Evolutionary conservation across 2,888 invertebrate genomes (phyloP).

Genomic region (Papilio gigon): DNA sequence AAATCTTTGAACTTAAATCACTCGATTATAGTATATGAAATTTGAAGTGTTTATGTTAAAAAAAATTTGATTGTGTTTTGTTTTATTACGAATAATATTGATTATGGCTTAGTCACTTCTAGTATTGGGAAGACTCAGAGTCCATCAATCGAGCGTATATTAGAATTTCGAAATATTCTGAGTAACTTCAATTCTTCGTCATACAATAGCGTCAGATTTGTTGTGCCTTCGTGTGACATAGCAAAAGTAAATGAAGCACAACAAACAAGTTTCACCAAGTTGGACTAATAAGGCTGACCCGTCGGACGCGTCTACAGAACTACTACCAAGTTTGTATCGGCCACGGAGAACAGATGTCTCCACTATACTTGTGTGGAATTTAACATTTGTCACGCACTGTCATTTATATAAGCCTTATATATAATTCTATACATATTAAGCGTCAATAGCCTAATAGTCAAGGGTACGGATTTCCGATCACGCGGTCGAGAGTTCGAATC

Average conservation of each 20-base stretch:
- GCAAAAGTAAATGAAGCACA: conserved; percentile 39
- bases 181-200: background rate
- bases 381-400: background rate
- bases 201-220: conserved; percentile 6
- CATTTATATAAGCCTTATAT: background rate
- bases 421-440: too few relatives aligned
- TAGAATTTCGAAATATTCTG: background rate
- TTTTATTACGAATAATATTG: too few relatives aligned
- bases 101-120: too few relatives aligned
- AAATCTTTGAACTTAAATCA: background rate
- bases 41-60: too few relatives aligned
- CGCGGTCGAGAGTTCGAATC: too few relatives aligned
- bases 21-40: too few relatives aligned
- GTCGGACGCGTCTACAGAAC: conserved; percentile 34
- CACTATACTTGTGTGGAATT: background rate
- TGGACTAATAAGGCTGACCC: conserved; percentile 37
- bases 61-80: too few relatives aligned
- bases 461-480: too few relatives aligned
- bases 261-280: conserved; percentile 25
- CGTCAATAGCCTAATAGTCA: too few relatives aligned
- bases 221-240: background rate
- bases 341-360: conserved; percentile 14
- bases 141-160: too few relatives aligned
- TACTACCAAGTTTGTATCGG: conserved; percentile 20
- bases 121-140: too few relatives aligned